A percentile compares a stretch with the other conserved stretches of the same genome.
phyloP scores from a whole-genome alignment of 2,888 invertebrate species.

The Eupithecia abbreviata region DNA sequence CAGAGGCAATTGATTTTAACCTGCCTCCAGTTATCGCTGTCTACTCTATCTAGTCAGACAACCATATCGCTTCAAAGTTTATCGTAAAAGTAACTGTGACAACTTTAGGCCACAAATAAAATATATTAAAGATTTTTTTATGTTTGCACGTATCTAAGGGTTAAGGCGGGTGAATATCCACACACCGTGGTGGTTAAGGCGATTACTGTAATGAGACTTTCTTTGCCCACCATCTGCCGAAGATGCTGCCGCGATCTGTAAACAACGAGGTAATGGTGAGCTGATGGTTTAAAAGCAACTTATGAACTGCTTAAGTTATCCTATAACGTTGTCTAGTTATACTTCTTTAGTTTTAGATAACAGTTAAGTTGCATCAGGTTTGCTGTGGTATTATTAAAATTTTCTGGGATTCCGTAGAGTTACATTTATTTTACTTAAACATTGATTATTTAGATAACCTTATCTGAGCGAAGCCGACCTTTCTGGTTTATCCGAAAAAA shows the following conservation, averaged over 20 bases:
- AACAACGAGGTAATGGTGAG: constrained; percentile 48
- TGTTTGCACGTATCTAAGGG: constrained; percentile 52
- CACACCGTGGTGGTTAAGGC: constrained; percentile 87
- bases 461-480: too few relatives aligned
- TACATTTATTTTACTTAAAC: too few relatives aligned
- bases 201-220: constrained; percentile 90
- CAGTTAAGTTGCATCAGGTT: neutral
- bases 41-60: neutral
- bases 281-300: neutral
- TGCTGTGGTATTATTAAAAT: too few relatives aligned
- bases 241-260: constrained; percentile 71
- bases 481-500: too few relatives aligned
- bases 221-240: constrained; percentile 87
- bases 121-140: constrained; percentile 12
- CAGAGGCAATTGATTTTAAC: neutral
- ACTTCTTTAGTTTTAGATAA: neutral
- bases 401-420: too few relatives aligned
- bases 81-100: neutral
- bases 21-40: neutral
- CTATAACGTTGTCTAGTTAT: neutral
- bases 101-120: neutral
- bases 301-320: neutral
- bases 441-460: too few relatives aligned
- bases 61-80: neutral
- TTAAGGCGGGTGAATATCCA: constrained; percentile 69